Conservation (phyloP, 2,797 vertebrate genomes). For the Sarcophilus harrisii region DNA sequence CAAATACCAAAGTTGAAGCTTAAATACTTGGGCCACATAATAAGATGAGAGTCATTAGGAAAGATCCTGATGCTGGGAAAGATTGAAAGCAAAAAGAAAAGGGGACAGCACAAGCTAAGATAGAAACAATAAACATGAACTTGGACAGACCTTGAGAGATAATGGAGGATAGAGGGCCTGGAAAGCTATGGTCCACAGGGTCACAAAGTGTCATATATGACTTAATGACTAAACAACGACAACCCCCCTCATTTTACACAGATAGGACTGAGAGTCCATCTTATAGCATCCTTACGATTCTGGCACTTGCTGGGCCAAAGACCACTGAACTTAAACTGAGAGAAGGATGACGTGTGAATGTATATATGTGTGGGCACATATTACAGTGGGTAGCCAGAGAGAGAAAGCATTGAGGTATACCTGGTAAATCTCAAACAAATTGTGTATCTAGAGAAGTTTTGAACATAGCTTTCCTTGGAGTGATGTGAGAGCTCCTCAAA, state of each 20-base stretch:
- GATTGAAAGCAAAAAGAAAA: background rate
- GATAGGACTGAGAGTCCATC: background rate
- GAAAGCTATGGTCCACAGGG: background rate
- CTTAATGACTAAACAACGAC: background rate
- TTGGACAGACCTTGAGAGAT: background rate
- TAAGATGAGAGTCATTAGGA: background rate
- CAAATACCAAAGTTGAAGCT: background rate
- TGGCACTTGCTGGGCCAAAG: background rate
- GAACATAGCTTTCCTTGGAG: background rate
- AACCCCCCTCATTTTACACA: background rate
- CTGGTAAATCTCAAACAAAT: background rate
- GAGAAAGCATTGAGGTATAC: background rate
- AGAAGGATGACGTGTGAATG: background rate
- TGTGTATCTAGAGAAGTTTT: background rate
- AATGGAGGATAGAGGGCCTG: background rate
- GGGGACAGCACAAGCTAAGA: background rate
- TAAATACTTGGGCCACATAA: background rate
- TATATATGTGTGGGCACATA: too few relatives aligned
- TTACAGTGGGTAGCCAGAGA: background rate
- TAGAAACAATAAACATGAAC: background rate
- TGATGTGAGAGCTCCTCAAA: background rate
- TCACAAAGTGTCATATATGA: background rate
- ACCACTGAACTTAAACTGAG: background rate
- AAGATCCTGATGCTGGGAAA: background rate
- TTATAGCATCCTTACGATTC: background rate